A percentile compares a stretch with the other conserved stretches of the same genome.
Evolutionary conservation across 2,113 vertebrate species (phyloP).

Genomic region (Cyanoliseus patagonus): DNA sequence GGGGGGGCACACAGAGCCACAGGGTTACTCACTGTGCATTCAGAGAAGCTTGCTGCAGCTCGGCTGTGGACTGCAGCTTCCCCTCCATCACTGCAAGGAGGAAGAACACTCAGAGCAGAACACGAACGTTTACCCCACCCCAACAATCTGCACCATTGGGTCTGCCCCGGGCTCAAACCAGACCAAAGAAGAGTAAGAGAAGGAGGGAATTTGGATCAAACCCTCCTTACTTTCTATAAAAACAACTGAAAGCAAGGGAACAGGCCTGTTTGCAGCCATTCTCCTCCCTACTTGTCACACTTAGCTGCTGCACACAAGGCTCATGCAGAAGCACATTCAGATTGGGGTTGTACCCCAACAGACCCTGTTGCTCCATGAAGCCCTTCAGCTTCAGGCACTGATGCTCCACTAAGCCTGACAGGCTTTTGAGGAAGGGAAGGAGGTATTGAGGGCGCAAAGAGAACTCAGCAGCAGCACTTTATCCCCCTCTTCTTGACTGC

Average conservation of each 20-base stretch:
- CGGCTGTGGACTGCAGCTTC: slow-evolving; percentile 79
- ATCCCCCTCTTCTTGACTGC: not conserved
- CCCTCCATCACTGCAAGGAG: slow-evolving; percentile 82
- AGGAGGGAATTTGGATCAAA: not conserved
- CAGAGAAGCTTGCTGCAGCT: slow-evolving; percentile 79
- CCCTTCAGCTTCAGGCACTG: slow-evolving; percentile 67
- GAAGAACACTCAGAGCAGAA: not conserved
- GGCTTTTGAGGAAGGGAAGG: no score
- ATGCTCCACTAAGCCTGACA: no score
- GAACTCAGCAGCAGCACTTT: not conserved
- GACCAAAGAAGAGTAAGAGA: not conserved
- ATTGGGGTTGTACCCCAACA: slow-evolving; percentile 86
- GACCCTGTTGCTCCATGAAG: slow-evolving; percentile 74
- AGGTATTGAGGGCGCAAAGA: no score
- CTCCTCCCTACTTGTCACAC: not conserved
- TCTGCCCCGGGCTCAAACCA: not conserved
- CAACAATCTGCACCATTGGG: fast-evolving
- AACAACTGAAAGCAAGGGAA: not conserved
- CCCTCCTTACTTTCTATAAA: not conserved
- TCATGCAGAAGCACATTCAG: slow-evolving; percentile 74
- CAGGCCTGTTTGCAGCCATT: no score
- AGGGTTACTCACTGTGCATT: slow-evolving; percentile 66
- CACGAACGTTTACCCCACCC: fast-evolving
- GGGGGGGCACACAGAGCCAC: fast-evolving
- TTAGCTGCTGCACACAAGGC: not conserved